These are phyloP conservation scores for Zosterops pallidus DNA, from an alignment of 2,113 vertebrate genomes.

Conservation along the genomic window DNA sequence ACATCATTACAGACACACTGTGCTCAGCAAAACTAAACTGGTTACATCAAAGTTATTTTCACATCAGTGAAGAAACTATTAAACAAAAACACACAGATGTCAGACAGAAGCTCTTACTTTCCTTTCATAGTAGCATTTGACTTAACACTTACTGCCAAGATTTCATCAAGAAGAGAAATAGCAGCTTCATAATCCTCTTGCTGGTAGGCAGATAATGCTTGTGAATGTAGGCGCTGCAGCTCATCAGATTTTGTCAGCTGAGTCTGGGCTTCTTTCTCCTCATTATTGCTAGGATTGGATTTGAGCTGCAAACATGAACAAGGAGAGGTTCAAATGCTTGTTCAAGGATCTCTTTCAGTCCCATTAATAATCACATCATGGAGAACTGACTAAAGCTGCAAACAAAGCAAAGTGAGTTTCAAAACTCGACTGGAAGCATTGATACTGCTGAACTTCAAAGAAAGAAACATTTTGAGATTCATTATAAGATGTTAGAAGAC, in stretches of 20 bases:
- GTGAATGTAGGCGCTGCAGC: constrained; percentile 84
- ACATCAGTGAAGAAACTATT: not conserved
- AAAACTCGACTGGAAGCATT: not conserved
- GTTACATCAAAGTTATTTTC: not conserved
- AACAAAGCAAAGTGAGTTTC: not conserved
- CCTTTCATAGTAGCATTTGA: not conserved
- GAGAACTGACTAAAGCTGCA: not conserved
- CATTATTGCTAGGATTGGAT: constrained; percentile 86
- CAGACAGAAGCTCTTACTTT: not conserved
- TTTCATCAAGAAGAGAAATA: constrained; percentile 80
- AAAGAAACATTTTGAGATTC: not conserved
- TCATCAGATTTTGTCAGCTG: constrained; percentile 90
- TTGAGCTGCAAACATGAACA: constrained; percentile 80
- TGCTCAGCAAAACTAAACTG: not conserved
- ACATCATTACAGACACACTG: not conserved
- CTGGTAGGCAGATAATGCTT: constrained; percentile 77
- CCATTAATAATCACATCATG: not conserved
- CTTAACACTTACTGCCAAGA: constrained; percentile 85
- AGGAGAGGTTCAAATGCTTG: constrained; percentile 5
- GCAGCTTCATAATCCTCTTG: constrained; percentile 79
- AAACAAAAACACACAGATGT: not conserved
- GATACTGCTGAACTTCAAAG: not conserved
- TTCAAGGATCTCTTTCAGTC: not conserved
- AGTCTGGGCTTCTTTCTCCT: constrained; percentile 86
- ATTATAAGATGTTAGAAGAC: not conserved